Conservation (phyloP, 1,140 invertebrate genomes). For the Drosophila guanche region DNA sequence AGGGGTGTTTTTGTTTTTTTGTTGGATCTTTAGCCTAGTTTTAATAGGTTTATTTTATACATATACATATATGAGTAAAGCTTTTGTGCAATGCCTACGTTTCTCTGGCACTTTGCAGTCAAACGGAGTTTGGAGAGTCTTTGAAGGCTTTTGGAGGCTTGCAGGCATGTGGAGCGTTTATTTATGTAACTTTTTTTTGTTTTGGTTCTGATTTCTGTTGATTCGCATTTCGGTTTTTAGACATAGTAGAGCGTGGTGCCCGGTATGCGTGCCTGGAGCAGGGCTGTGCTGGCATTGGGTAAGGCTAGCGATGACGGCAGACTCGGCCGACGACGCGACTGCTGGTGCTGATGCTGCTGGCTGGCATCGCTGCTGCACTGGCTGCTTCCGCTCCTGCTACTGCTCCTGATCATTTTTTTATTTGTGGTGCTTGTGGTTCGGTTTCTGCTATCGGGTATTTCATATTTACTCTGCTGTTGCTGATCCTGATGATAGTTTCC, state of each 20-base stretch:
- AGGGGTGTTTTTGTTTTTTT: slow-evolving; percentile 3
- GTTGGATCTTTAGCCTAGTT: slow-evolving; percentile 40
- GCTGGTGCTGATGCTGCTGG: slow-evolving; percentile 2
- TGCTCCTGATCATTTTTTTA: not conserved
- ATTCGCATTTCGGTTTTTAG: slow-evolving; percentile 15
- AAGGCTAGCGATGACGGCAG: slow-evolving; percentile 69
- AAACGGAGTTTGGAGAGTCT: no score
- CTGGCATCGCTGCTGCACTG: slow-evolving; percentile 16
- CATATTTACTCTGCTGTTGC: slow-evolving; percentile 41
- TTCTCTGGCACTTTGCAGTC: slow-evolving; percentile 20
- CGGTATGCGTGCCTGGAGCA: slow-evolving; percentile 77
- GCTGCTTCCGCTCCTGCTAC: not conserved
- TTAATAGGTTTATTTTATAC: slow-evolving; percentile 11
- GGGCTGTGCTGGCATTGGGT: slow-evolving; percentile 63
- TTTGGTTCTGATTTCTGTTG: slow-evolving; percentile 10
- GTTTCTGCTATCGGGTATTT: slow-evolving; percentile 17
- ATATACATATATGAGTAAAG: slow-evolving; percentile 29
- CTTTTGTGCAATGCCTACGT: slow-evolving; percentile 49
- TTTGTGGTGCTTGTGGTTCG: slow-evolving; percentile 10
- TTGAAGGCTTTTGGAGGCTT: not conserved
- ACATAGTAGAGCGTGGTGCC: slow-evolving; percentile 83
- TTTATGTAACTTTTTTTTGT: not conserved
- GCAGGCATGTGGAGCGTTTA: slow-evolving; percentile 4
- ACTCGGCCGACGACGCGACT: slow-evolving; percentile 62
- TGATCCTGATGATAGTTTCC: slow-evolving; percentile 22